Evolutionary conservation across 2,113 vertebrate genomes (phyloP), one percentile per base, ranked within the genome.

Genomic region (Myrmecobius fasciatus): DNA sequence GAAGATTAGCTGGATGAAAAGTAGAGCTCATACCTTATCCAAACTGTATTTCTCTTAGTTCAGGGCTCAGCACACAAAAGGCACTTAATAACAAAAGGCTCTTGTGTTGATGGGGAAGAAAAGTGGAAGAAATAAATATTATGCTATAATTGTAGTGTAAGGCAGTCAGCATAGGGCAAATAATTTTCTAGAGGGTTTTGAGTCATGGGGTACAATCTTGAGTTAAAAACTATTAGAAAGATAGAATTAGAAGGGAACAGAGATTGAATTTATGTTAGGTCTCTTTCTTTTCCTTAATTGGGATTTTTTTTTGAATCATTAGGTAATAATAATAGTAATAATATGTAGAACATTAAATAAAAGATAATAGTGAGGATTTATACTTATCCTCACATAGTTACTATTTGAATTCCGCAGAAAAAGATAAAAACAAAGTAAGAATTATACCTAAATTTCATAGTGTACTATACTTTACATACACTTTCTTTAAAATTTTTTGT

Each of bases 191-290:
- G 47, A 12, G 22, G 54, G 47, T 89, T 20, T 53, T 47, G n/a
- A 90, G 49, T 53, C 52, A 25, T 48, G 92, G 89, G 67, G 46
- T 24, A 22, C 52, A 89, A 90, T 90, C 17, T 36, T 31, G 47
- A 93, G 91, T 54, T 93, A 67, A 17, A n/a, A 54, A 47, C n/a
- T 95, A 56, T 56, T 56, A 89, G 89, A 28, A 51, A 54, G 25
- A 9, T 56, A 56, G n/a, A n/a, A 56, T 49, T 22, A 47, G 43
- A 88, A 93, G 36, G n/a, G 26, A 93, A 94, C 28, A 46, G 53
- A 47, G 25, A 26, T 31, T 25, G 4, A 2, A 2, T n/a, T 75
- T 92, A 0, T 47, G 22, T 24, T 46, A 20, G 24, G 3, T 53
- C 52, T 92, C 4, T 93, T 91, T 89, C 14, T 90, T 90, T 93